Percentiles rank a stretch among this genome's conserved stretches.
These are phyloP conservation scores for Natrix natrix DNA, from an alignment of 2,797 vertebrate species.

Conservation along the genomic window DNA sequence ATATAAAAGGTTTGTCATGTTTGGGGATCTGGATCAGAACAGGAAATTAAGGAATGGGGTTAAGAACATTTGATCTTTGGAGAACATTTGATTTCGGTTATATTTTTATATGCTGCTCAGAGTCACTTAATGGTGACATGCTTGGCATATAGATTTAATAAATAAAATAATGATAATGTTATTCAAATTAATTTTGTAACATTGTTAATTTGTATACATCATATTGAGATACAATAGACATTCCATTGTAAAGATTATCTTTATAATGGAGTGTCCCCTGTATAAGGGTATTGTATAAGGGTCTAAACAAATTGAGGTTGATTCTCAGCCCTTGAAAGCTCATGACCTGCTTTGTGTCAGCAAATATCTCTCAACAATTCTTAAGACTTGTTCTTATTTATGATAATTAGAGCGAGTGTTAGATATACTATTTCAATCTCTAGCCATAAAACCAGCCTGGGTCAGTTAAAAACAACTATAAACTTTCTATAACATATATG, in stretches of 20 bases:
- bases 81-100: not conserved
- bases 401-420: not conserved
- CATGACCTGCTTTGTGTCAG: not conserved
- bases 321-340: not conserved
- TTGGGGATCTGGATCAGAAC: too few relatives aligned
- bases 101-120: too few relatives aligned
- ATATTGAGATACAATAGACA: not conserved
- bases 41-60: not conserved
- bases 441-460: not conserved
- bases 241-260: not conserved
- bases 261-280: too few relatives aligned
- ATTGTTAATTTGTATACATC: not conserved
- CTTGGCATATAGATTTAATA: too few relatives aligned
- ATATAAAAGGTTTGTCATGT: too few relatives aligned
- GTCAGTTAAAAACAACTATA: not conserved
- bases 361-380: not conserved
- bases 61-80: not conserved
- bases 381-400: not conserved
- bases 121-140: not conserved
- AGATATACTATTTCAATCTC: not conserved
- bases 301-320: not conserved
- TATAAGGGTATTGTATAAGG: not conserved
- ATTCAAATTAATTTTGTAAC: not conserved
- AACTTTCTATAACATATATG: not conserved
- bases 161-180: not conserved